These are phyloP conservation scores for Girardia tigrina DNA, from an alignment of 2,888 invertebrate genomes.

Conservation along the genomic window DNA sequence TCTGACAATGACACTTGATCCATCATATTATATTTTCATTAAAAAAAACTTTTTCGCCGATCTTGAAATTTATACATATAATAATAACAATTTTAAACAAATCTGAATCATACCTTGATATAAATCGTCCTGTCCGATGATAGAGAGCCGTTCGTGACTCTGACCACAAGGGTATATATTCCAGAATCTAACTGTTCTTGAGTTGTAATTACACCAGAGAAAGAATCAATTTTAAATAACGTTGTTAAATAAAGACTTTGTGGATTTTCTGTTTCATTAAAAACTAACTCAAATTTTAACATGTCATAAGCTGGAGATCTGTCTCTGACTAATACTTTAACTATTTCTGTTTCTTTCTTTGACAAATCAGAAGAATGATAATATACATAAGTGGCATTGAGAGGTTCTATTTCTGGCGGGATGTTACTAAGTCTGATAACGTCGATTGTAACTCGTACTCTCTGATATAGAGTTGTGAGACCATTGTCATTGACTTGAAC, in stretches of 20 bases:
- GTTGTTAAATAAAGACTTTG: neutral
- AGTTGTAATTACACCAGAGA: neutral
- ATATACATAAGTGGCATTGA: conserved; percentile 24
- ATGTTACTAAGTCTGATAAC: conserved; percentile 33
- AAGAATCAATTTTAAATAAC: neutral
- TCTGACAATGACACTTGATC: no score
- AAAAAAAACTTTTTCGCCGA: no score
- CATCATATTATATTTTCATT: no score
- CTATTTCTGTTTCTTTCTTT: neutral
- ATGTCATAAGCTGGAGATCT: conserved; percentile 21
- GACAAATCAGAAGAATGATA: neutral
- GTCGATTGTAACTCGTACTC: neutral
- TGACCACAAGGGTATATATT: neutral
- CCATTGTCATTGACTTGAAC: conserved; percentile 33
- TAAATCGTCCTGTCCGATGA: neutral
- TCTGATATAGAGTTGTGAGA: neutral
- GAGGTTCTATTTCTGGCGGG: conserved; percentile 30
- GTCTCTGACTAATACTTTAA: conserved; percentile 25
- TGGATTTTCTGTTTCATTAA: neutral
- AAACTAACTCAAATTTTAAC: conserved; percentile 1
- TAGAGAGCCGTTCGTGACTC: neutral
- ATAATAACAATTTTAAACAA: neutral
- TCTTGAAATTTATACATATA: no score
- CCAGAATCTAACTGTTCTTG: neutral
- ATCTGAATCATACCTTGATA: neutral